Percentiles rank a stretch among this genome's conserved stretches.
These are phyloP conservation scores for Nemotelus pantherinus DNA, from an alignment of 2,888 invertebrate genomes.

Conservation along the genomic window DNA sequence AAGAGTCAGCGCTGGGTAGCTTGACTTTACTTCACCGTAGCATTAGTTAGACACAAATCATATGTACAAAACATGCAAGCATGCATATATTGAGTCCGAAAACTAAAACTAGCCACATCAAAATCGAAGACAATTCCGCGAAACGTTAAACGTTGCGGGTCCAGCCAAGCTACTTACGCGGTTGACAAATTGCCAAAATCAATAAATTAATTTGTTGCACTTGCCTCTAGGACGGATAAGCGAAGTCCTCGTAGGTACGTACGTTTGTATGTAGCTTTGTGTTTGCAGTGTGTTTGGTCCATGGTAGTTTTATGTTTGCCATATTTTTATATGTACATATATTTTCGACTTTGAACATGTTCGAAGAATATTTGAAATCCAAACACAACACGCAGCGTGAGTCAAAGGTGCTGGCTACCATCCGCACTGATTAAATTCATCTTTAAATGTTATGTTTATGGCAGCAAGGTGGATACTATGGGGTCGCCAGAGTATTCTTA, in stretches of 20 bases:
- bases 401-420: background rate
- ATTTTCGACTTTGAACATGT: background rate
- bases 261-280: too few species aligned
- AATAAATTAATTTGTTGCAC: conserved; percentile 51
- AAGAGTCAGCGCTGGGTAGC: background rate
- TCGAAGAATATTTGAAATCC: background rate
- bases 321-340: background rate
- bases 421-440: background rate
- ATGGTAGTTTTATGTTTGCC: background rate
- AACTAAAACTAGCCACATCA: background rate
- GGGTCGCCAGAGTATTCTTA: background rate
- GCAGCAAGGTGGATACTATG: conserved; percentile 16
- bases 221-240: background rate
- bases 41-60: background rate
- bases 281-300: background rate
- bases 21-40: background rate
- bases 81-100: background rate
- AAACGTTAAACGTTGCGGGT: conserved; percentile 15
- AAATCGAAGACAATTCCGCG: background rate
- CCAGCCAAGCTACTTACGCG: conserved; percentile 43
- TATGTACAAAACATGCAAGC: too few species aligned
- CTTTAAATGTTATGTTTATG: conserved; percentile 23
- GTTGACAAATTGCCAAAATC: conserved; percentile 51
- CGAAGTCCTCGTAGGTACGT: too few species aligned
- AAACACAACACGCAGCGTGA: too few species aligned